These are phyloP conservation scores for Thalassophryne amazonica DNA, from an alignment of 2,797 vertebrate genomes.

Conservation along the genomic window DNA sequence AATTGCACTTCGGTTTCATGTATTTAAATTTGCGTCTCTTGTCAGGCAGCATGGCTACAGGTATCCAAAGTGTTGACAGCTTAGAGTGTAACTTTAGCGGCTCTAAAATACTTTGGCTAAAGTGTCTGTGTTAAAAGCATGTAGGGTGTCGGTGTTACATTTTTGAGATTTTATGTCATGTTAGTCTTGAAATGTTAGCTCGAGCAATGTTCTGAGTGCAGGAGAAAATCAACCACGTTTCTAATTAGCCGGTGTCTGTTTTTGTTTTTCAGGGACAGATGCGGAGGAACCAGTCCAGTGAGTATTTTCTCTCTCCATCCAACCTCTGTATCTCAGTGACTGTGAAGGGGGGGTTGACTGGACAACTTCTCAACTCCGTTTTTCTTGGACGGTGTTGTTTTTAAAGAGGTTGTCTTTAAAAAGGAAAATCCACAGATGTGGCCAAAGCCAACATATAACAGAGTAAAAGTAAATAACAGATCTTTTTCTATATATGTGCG, in stretches of 20 bases:
- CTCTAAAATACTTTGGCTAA: not conserved
- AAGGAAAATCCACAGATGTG: slow-evolving; percentile 46
- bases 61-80: too few species aligned
- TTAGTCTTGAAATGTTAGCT: too few species aligned
- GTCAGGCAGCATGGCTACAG: too few species aligned
- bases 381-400: slow-evolving; percentile 61
- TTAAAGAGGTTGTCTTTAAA: slow-evolving; percentile 62
- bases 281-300: slow-evolving; percentile 93
- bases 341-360: slow-evolving; percentile 35
- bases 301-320: slow-evolving; percentile 73
- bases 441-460: slow-evolving; percentile 68
- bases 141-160: not conserved
- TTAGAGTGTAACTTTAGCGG: not conserved
- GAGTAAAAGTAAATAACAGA: slow-evolving; percentile 56
- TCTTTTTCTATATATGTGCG: slow-evolving; percentile 48
- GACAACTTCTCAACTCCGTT: slow-evolving; percentile 48
- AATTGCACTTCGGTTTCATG: slow-evolving; percentile 2
- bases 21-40: not conserved
- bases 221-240: slow-evolving; percentile 6
- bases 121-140: not conserved
- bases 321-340: slow-evolving; percentile 34
- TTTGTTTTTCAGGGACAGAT: slow-evolving; percentile 85
- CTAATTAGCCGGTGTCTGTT: slow-evolving; percentile 60
- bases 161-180: not conserved
- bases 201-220: not conserved